Evolutionary conservation across 2,888 invertebrate species (phyloP).

Genomic region (Scrobipalpa atriplicella): DNA sequence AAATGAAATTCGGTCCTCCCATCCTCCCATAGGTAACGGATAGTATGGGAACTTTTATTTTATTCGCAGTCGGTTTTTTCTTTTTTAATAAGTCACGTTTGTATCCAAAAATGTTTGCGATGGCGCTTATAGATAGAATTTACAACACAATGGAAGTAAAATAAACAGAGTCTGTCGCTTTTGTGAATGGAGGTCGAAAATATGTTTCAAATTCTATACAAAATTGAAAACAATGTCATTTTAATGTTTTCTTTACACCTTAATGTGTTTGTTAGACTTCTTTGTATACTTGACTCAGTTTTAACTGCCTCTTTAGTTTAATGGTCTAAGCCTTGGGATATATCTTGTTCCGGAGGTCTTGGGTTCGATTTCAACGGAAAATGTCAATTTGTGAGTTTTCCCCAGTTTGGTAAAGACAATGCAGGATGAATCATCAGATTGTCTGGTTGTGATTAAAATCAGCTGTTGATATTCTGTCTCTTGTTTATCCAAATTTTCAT

Average conservation of each 20-base stretch:
- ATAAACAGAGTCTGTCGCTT: not conserved
- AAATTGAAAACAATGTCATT: not conserved
- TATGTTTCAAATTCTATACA: not conserved
- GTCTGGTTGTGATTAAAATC: too few species aligned
- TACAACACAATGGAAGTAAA: not conserved
- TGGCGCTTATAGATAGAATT: not conserved
- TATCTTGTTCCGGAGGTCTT: too few species aligned
- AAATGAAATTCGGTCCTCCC: too few species aligned
- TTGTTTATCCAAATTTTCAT: too few species aligned
- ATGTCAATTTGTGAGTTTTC: not conserved
- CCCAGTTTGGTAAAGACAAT: not conserved
- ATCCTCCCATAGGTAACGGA: too few species aligned
- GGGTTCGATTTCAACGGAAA: not conserved
- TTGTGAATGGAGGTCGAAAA: constrained; percentile 2
- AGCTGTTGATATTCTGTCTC: too few species aligned
- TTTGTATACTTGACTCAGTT: too few species aligned
- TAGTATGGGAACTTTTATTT: not conserved
- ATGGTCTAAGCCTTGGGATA: too few species aligned
- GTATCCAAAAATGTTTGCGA: not conserved
- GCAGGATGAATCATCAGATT: too few species aligned
- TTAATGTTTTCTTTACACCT: not conserved
- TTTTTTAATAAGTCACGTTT: not conserved
- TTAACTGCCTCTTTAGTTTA: too few species aligned
- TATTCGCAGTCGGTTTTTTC: not conserved
- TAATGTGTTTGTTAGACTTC: too few species aligned